Evolutionary conservation across 2,113 vertebrate species (phyloP), one percentile per base, ranked within the genome.

Genomic region (Dasyurus viverrinus): DNA sequence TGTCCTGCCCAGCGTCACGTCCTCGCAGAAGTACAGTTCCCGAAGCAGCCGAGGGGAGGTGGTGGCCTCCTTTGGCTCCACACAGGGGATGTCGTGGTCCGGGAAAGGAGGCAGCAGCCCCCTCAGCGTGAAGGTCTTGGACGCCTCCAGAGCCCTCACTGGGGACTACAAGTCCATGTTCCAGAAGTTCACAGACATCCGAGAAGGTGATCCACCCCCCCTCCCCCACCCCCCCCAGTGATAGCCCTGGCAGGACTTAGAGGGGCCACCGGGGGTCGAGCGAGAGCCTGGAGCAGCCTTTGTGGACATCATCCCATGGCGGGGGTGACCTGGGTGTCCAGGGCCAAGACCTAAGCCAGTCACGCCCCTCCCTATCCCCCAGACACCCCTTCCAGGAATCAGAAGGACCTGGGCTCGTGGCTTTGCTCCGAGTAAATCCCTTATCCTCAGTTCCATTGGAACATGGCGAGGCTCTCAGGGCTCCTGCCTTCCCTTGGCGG

Each of bases 131-230:
- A 95, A 98, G 50, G 96, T 98, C 47, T 96, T 99, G 0, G 98
- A 98, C 8, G 30, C 93, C 0, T 94, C 95, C 0, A 99, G 98
- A 5, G 96, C 97, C 0, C 98, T 99, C 2, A 97, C 90, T 0
- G 94, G 92, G 95, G 98, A 96, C 96, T 99, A 99, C 98, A 99
- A 99, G 90, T 99, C 98, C 95, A 99, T 99, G 99, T 99, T 99
- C 97, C 99, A 99, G 97, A 99, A 99, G 94, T 97, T 99, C 0
- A 89, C 98, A 0, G 99, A 99, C 2, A 47, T 99, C 30, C 98
- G 99, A 42, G 99, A 99, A 96, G 99, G 99, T 99, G 96, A 92
- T 42, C 60, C 68, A 93, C 93, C 91, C 92, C 6, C 23, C 1
- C 92, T 2, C 23, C 1, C 1, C 25, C n/a, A n/a, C n/a, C n/a